Evolutionary conservation across 2,888 invertebrate species (phyloP), one percentile per base, ranked within the genome.

Genomic region (Drosophila infuscata): DNA sequence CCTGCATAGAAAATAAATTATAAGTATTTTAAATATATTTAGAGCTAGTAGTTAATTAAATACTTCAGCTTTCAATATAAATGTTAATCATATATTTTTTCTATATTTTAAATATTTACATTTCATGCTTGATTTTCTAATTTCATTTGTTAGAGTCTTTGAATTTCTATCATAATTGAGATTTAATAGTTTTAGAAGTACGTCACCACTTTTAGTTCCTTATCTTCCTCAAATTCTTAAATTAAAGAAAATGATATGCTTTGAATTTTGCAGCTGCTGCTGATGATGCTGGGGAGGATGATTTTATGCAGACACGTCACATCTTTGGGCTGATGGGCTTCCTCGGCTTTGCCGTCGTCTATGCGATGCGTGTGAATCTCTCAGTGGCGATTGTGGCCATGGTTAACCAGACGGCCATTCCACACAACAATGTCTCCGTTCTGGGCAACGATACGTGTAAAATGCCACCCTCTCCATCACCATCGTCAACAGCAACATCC

Each of bases 331-430:
- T 98, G 57, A 94, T 98, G 94, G 97, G 97, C 20, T 98, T 98
- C 91, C 94, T 97, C 59, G 98, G 98, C 17, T 97, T 97, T 92
- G 97, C 97, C 70, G 96, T 97, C 91, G 97, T 97, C 5, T 98
- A 98, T 93, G 97, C 97, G 0, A 97, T 98, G 96, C 94, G 98
- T 70, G 97, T 98, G 0, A 98, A 98, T 93, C 94, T 99, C 38
- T 98, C 98, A 0, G 97, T 99, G 30, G 98, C 98, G 43, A 97
- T 99, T 90, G 98, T 99, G 36, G 98, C 98, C 36, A 99, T 99
- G 99, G 97, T 97, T 48, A 97, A 97, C 92, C 94, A 95, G 62
- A 96, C 96, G 2, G 95, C 95, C 1, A 94, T 94, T 65, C 95
- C 95, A 0, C 91, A 94, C 32, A 76, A 58, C 51, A 90, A 88